A percentile compares a stretch with the other conserved stretches of the same genome.
phyloP scores from a whole-genome alignment of 2,797 vertebrate genomes.

The Rhinophrynus dorsalis region DNA sequence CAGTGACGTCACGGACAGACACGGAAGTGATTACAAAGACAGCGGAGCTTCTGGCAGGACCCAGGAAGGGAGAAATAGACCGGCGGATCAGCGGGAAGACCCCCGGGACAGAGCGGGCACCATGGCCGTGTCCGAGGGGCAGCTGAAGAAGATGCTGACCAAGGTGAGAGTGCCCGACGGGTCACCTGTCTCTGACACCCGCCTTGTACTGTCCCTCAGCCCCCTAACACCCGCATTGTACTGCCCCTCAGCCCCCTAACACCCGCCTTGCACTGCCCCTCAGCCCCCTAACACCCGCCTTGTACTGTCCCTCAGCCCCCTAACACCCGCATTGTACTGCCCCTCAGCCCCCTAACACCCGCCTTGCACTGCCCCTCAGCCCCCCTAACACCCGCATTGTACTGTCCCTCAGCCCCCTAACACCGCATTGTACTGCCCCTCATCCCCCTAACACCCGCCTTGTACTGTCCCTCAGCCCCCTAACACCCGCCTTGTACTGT shows the following conservation, averaged over 20 bases:
- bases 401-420: too few species aligned
- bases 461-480: too few species aligned
- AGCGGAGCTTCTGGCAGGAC: constrained; percentile 20
- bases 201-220: background rate
- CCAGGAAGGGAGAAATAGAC: background rate
- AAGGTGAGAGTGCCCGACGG: constrained; percentile 73
- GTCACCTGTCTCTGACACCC: background rate
- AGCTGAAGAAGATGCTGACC: constrained; percentile 89
- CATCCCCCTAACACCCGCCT: too few species aligned
- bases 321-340: background rate
- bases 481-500: too few species aligned
- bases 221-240: background rate
- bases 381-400: background rate
- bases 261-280: too few species aligned
- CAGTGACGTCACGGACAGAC: constrained; percentile 56
- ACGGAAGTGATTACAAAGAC: constrained; percentile 25
- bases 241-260: background rate
- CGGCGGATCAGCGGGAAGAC: too few species aligned
- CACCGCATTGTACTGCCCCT: too few species aligned
- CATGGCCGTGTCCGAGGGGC: constrained; percentile 85
- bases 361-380: too few species aligned
- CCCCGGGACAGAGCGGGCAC: too few species aligned
- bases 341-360: too few species aligned
- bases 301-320: background rate
- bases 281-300: too few species aligned